Evolutionary conservation across 2,797 vertebrate species (phyloP), one percentile per base, ranked within the genome.

Genomic region (Tadarida brasiliensis): DNA sequence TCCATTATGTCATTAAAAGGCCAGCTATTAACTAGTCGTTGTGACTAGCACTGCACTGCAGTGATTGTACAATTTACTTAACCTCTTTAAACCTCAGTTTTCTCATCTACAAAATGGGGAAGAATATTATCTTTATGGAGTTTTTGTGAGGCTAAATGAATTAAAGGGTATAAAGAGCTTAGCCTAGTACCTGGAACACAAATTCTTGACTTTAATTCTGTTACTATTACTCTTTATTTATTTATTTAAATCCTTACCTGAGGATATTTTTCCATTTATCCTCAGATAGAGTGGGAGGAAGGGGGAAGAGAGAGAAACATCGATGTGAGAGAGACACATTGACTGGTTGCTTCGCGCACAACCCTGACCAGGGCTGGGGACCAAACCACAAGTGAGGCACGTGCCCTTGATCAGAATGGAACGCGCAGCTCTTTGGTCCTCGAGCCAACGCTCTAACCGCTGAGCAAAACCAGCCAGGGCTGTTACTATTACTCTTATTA

Each of bases 131-230:
- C 35, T 19, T 94, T 33, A 82, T 4, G 74, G 14, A 33, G 47
- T 0, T 80, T 91, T 86, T 71, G 7, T 74, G 33, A 65, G 17
- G 44, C 57, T 61, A 57, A 77, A 47, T 15, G 11, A 76, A 94
- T 81, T 56, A 83, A 89, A 92, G 20, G 1, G 0, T 56, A 54
- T 56, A 84, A 95, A 78, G 54, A 67, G 33, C 28, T 76, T n/a
- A 88, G 57, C 17, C 74, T 8, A 67, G 44, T 30, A 87, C 11
- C 26, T 35, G 65, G 24, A 92, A 73, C 20, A 83, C 39, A 89
- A 82, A 89, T 59, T 84, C n/a, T 39, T 19, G 14, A 91, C n/a
- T 95, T 61, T 61, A 71, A 44, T 86, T 87, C 33, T 84, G 33
- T 49, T 56, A 83, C 20, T 19, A 61, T 14, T 35, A 14, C n/a